These are phyloP conservation scores for Eristalis arbustorum DNA, from an alignment of 2,888 invertebrate genomes.

Conservation along the genomic window DNA sequence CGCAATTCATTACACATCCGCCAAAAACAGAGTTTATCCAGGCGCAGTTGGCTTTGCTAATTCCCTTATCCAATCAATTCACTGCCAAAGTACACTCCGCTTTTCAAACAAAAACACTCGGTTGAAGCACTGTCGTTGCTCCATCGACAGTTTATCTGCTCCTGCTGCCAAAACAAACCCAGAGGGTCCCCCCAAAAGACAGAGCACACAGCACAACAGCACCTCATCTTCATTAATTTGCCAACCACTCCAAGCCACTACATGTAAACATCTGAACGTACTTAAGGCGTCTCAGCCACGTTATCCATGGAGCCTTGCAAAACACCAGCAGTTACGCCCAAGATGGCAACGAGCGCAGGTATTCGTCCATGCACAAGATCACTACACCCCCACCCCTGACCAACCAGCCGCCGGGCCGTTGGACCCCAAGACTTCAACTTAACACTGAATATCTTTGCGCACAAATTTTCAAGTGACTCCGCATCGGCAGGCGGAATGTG, in stretches of 20 bases:
- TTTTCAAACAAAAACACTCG: neutral
- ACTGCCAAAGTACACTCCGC: neutral
- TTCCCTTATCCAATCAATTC: constrained; percentile 1
- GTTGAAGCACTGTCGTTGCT: neutral
- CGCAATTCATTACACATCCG: neutral
- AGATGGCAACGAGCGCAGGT: neutral
- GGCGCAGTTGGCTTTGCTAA: neutral
- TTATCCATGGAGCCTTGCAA: constrained; percentile 2
- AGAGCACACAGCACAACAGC: neutral
- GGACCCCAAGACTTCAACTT: constrained; percentile 12
- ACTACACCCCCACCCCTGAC: neutral
- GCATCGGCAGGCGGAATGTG: constrained; percentile 37
- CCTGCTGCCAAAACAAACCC: neutral
- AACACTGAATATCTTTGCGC: constrained; percentile 61
- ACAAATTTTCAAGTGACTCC: constrained; percentile 45
- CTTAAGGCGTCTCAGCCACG: constrained; percentile 9
- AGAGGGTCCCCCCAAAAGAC: neutral
- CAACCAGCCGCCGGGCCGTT: neutral
- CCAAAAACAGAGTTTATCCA: neutral
- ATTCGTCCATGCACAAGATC: constrained; percentile 1
- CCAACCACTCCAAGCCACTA: neutral
- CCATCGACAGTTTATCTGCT: constrained; percentile 12
- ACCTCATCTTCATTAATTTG: constrained; percentile 36
- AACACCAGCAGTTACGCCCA: neutral
- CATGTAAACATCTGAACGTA: constrained; percentile 19